phyloP scores from a whole-genome alignment of 2,113 vertebrate genomes.

The Ibidorhyncha struthersii region DNA sequence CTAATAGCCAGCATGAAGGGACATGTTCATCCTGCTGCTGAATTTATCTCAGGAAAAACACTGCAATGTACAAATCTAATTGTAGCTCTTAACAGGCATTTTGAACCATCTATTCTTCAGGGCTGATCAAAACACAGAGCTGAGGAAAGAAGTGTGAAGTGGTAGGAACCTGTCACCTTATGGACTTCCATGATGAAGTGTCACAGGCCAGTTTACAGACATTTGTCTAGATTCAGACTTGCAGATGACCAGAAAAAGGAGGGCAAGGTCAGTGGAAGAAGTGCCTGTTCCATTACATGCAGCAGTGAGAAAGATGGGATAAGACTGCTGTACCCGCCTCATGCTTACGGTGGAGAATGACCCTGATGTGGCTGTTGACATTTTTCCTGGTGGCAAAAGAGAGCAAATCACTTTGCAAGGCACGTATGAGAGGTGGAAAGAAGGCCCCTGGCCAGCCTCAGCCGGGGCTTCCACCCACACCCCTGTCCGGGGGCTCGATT shows the following conservation, averaged over 20 bases:
- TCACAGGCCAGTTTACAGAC: background rate
- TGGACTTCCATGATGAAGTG: background rate
- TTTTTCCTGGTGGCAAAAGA: background rate
- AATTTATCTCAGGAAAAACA: background rate
- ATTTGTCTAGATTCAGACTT: background rate
- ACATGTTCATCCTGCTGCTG: background rate
- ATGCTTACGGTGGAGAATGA: rapidly evolving
- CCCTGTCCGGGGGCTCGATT: background rate
- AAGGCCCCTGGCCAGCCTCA: no score
- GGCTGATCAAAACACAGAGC: background rate
- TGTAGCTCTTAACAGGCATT: background rate
- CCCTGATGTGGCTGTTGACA: background rate
- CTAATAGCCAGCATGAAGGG: background rate
- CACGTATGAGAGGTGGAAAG: background rate
- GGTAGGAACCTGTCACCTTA: background rate
- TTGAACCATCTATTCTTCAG: background rate
- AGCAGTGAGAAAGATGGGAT: background rate
- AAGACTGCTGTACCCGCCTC: rapidly evolving
- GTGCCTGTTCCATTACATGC: rapidly evolving
- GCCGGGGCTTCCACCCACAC: no score
- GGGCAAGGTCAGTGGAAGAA: background rate
- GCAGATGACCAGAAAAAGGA: background rate
- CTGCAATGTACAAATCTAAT: background rate
- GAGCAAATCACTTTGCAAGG: background rate
- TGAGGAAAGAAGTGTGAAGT: background rate